Evolutionary conservation across 2,797 vertebrate species (phyloP).

Genomic region (Chloroceryle amazona): DNA sequence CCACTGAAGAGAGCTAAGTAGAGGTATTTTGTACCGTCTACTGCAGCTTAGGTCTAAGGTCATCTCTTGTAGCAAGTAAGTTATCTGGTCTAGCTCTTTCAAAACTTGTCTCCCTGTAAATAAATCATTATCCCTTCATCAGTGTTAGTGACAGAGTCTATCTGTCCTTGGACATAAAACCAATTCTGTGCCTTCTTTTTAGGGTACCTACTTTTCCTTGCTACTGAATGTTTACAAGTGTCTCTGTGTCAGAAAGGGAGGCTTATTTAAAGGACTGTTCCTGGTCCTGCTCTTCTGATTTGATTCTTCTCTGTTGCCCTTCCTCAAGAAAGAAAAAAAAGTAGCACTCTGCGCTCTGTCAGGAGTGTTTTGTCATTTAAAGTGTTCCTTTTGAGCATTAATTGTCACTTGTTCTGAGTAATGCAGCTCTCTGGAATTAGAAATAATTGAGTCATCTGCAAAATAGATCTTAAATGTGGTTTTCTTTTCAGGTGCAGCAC

Average conservation of each 20-base stretch:
- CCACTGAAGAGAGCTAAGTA: background rate
- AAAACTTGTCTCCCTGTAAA: background rate
- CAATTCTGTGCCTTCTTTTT: background rate
- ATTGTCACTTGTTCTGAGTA: conserved; percentile 9
- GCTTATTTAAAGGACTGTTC: background rate
- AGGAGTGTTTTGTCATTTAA: background rate
- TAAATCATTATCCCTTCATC: background rate
- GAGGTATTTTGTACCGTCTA: background rate
- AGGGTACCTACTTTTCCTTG: background rate
- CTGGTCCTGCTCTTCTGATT: background rate
- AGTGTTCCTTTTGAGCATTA: background rate
- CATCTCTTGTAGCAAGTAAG: background rate
- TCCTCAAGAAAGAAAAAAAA: background rate
- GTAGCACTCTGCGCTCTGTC: background rate
- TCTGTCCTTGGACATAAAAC: background rate
- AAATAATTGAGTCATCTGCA: conserved; percentile 5
- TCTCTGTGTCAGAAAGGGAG: background rate
- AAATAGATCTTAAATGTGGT: conserved; percentile 1
- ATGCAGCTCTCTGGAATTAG: conserved; percentile 4
- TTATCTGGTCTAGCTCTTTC: background rate
- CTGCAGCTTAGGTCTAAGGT: background rate
- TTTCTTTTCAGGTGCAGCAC: conserved; percentile 91
- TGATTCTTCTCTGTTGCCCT: background rate
- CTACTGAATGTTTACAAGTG: background rate
- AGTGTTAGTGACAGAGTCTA: background rate